Evolutionary conservation across 2,797 vertebrate species (phyloP).

Genomic region (Channallabes apus): DNA sequence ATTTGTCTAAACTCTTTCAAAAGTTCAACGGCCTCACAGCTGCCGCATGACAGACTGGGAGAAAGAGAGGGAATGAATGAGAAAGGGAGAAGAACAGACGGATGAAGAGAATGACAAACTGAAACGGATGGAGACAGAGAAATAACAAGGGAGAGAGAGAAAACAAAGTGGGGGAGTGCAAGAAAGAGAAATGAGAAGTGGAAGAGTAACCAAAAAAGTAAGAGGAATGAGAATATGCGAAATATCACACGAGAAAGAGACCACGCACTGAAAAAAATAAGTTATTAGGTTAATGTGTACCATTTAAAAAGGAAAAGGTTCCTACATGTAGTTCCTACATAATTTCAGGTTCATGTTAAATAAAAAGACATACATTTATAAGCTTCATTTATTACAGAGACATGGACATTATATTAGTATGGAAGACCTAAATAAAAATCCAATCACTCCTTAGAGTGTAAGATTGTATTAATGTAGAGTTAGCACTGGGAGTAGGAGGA

Average conservation of each 20-base stretch:
- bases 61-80: conserved; percentile 1
- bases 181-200: background rate
- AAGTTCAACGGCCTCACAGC: conserved; percentile 44
- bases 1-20: conserved; percentile 53
- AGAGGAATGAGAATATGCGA: background rate
- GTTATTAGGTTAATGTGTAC: background rate
- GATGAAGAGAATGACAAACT: conserved; percentile 13
- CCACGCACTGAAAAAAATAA: background rate
- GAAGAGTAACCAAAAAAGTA: background rate
- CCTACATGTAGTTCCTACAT: background rate
- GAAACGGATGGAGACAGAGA: conserved; percentile 2
- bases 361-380: background rate
- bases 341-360: background rate
- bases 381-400: background rate
- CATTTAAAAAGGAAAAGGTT: background rate
- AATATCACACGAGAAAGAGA: background rate
- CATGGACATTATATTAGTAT: background rate
- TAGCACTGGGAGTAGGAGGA: background rate
- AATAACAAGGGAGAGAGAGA: background rate
- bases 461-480: background rate
- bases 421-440: background rate
- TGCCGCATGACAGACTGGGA: conserved; percentile 17
- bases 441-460: background rate
- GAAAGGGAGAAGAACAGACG: conserved; percentile 24
- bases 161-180: background rate